phyloP scores from a whole-genome alignment of 2,797 vertebrate species.

The Salarias fasciatus region DNA sequence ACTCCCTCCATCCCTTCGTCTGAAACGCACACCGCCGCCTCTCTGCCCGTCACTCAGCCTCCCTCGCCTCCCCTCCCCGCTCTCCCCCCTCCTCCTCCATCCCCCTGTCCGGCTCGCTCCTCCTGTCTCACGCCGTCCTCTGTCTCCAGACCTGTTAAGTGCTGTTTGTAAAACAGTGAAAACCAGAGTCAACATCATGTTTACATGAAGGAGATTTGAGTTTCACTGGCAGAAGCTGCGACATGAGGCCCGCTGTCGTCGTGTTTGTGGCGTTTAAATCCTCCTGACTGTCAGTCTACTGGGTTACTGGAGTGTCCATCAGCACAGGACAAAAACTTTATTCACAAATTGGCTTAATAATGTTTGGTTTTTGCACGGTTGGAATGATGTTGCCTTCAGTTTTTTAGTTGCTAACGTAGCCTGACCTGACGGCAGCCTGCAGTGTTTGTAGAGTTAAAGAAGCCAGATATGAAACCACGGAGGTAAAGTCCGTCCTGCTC shows the following conservation, averaged over 20 bases:
- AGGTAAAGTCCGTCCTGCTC: too few relatives aligned
- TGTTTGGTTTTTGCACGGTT: too few relatives aligned
- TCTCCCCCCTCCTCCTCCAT: slow-evolving; percentile 9
- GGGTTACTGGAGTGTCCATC: too few relatives aligned
- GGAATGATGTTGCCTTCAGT: too few relatives aligned
- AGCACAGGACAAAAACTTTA: too few relatives aligned
- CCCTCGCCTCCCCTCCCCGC: slow-evolving; percentile 12
- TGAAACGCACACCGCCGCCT: slow-evolving; percentile 62
- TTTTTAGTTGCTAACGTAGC: too few relatives aligned
- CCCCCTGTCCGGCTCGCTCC: background rate
- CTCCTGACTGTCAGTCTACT: too few relatives aligned
- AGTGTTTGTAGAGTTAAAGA: too few relatives aligned
- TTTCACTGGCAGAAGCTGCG: background rate
- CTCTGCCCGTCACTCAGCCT: slow-evolving; percentile 55
- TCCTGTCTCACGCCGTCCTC: background rate
- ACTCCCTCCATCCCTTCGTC: slow-evolving; percentile 73
- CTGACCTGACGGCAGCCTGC: too few relatives aligned
- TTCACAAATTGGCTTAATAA: too few relatives aligned
- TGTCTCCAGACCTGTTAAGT: slow-evolving; percentile 1
- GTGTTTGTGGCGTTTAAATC: too few relatives aligned
- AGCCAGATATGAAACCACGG: too few relatives aligned
- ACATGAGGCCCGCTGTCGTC: background rate
- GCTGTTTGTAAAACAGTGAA: background rate
- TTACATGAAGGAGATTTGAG: background rate
- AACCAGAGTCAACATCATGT: background rate